phyloP scores from a whole-genome alignment of 92 coral and sea anemone genomes.

The Metridium senile region DNA sequence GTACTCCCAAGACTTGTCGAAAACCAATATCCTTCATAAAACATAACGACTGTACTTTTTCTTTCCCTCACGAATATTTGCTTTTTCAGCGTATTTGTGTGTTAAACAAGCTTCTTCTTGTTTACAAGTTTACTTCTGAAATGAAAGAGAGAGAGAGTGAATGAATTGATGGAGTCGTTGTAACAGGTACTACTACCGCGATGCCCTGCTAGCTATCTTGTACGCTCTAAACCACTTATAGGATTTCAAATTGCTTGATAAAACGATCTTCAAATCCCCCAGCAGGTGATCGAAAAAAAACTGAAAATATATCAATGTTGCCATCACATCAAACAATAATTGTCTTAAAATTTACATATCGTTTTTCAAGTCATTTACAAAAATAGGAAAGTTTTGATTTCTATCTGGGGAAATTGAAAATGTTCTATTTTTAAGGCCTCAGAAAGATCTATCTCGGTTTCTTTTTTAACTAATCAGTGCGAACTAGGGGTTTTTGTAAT shows the following conservation, averaged over 20 bases:
- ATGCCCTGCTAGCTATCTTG: not conserved
- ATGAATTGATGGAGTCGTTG: too few species aligned
- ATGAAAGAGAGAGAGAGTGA: not conserved
- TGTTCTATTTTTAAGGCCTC: not conserved
- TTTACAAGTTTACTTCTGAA: not conserved
- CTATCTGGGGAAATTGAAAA: not conserved
- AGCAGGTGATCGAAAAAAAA: not conserved
- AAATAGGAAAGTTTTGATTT: not conserved
- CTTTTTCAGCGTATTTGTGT: not conserved
- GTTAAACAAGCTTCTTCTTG: not conserved
- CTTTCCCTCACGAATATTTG: not conserved
- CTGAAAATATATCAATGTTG: not conserved
- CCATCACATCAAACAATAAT: not conserved
- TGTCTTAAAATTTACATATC: not conserved
- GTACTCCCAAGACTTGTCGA: conserved; percentile 58
- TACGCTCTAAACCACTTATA: not conserved
- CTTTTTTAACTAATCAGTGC: not conserved
- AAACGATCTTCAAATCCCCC: not conserved
- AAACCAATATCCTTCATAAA: conserved; percentile 82
- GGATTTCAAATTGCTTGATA: not conserved
- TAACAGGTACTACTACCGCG: too few species aligned
- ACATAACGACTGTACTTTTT: conserved; percentile 30
- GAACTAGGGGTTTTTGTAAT: not conserved
- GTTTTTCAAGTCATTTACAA: not conserved
- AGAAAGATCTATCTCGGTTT: not conserved